Evolutionary conservation across 2,888 invertebrate species (phyloP), one percentile per base, ranked within the genome.

Genomic region (Lamproptera curius): DNA sequence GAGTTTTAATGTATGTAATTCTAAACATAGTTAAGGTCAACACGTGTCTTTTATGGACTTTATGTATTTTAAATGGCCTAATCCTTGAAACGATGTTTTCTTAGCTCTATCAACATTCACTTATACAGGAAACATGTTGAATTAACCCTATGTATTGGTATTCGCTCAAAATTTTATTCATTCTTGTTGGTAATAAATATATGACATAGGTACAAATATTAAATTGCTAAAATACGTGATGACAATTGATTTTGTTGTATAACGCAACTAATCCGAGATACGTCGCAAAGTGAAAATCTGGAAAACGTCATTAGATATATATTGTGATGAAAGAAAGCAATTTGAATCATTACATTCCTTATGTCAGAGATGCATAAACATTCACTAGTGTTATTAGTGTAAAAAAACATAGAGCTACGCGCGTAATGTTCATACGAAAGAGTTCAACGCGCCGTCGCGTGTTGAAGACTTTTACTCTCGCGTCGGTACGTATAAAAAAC

Each of bases 391-490:
- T 20, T 20, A 20, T 20, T 20, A 20, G 20, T 6, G 20, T 3
- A 43, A 43, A 48, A 36, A 40, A 40, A 20, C 14, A 15, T 33
- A 34, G 20, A 41, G 31, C 14, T 13, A 23, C 28, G 44, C 31
- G 36, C 36, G 41, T 46, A 42, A 37, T 35, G 48, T 28, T 26
- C 39, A 16, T 26, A 48, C 42, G 28, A 39, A 43, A 48, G 48
- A 48, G 48, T 48, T 43, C 42, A 48, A 48, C 48, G 48, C 48
- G 43, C 43, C 17, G 34, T 43, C 42, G 42, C 48, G 42, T 42
- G 48, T 13, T 41, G 15, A 20, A 28, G 13, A 31, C 48, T 48
- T 43, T 43, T 48, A 48, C 48, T 48, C 48, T 43, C 42, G 39
- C n/a, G 11, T 16, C 23, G 26, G 17, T 28, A 42, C 15, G 23